Evolutionary conservation across 2,888 invertebrate species (phyloP), one percentile per base, ranked within the genome.

Genomic region (Ischnus inquisitorius): DNA sequence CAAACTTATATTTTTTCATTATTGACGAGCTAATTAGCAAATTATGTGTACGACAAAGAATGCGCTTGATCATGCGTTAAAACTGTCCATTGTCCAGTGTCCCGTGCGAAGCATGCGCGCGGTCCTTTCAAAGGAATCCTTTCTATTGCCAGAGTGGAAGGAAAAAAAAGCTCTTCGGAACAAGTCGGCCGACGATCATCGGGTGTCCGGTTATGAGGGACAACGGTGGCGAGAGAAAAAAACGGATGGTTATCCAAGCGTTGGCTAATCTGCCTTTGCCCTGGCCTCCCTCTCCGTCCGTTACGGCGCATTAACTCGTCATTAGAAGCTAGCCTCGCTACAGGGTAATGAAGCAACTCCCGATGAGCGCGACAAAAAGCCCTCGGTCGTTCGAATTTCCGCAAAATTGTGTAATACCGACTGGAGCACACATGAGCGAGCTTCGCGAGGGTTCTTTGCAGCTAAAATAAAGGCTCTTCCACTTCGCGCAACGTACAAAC

Each of bases 281-380:
- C 48, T 60, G 41, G n/a, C 14, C 54, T n/a, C 48, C 41, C 64
- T 19, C 16, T 64, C 64, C 43, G 51, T 76, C 65, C 72, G 65
- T 84, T 46, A 81, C 64, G 80, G 68, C 77, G 46, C 72, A 81
- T 84, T 84, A 81, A 68, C 77, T 80, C 69, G 80, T 80, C 80
- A 84, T 84, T 84, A 84, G 77, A 84, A 80, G 80, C 77, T 81
- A 39, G 77, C 80, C 68, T 69, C 69, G 34, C 68, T 77, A 68
- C 84, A 54, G 80, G 68, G 72, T 80, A 78, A 64, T 62, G 48
- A 74, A 80, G 77, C 67, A 74, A n/a, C 34, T 34, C 64, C 57
- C 76, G 67, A 77, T 72, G 57, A 71, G 34, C 75, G 16, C 62
- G 72, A 83, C 76, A 76, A 80, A 83, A 79, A 83, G 75, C 71